phyloP scores from a whole-genome alignment of 2,888 invertebrate species.

The Phymatocera aterrima region DNA sequence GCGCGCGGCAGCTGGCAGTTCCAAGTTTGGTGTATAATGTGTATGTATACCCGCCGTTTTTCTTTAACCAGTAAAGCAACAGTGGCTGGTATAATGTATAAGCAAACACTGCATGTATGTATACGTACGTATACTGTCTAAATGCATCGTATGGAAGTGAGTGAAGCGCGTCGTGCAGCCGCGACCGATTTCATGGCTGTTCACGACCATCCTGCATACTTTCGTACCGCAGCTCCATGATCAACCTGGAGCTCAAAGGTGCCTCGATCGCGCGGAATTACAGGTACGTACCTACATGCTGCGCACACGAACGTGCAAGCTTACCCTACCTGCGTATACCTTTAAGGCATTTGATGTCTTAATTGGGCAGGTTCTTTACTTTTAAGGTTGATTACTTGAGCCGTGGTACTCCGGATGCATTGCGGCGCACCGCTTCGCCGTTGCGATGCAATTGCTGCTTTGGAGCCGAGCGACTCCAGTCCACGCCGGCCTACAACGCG shows the following conservation, averaged over 20 bases:
- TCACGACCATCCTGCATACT: too few species aligned
- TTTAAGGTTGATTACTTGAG: conserved; percentile 40
- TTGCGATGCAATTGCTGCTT: too few species aligned
- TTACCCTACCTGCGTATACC: background rate
- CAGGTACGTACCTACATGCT: background rate
- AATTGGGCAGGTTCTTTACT: conserved; percentile 64
- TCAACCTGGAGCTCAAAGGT: too few species aligned
- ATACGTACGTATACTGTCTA: too few species aligned
- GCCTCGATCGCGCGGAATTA: background rate
- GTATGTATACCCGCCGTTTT: background rate
- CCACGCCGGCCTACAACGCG: too few species aligned
- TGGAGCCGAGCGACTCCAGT: background rate
- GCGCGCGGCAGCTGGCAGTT: conserved; percentile 66
- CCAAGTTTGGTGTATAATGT: conserved; percentile 65
- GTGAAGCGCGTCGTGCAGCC: too few species aligned
- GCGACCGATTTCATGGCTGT: too few species aligned
- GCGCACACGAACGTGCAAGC: background rate
- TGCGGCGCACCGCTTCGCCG: background rate
- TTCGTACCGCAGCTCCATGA: too few species aligned
- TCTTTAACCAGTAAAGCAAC: too few species aligned
- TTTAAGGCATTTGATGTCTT: conserved; percentile 69
- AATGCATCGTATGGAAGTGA: too few species aligned
- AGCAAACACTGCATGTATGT: too few species aligned
- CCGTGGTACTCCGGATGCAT: background rate
- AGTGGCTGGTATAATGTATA: too few species aligned